phyloP scores from a whole-genome alignment of 2,113 vertebrate species.

The Gallinago undulata region DNA sequence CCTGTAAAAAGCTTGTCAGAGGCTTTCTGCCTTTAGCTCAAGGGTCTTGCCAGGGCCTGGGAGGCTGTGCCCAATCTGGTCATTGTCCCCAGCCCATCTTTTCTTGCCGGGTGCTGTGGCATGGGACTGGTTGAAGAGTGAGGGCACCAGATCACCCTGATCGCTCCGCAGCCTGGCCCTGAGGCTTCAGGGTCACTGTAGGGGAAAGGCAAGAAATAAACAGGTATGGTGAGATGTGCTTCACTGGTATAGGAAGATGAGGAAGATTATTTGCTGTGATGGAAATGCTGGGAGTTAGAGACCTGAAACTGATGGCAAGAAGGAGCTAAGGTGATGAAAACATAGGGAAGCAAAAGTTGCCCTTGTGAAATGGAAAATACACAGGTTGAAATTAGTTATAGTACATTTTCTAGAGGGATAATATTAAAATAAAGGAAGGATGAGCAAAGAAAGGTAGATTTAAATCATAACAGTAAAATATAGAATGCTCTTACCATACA shows the following conservation, averaged over 20 bases:
- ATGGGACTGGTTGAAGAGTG: background rate
- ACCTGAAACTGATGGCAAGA: background rate
- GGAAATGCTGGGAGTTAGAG: background rate
- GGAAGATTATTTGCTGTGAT: background rate
- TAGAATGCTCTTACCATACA: background rate
- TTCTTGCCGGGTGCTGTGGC: background rate
- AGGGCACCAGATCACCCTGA: accelerated
- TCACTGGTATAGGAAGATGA: background rate
- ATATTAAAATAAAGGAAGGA: background rate
- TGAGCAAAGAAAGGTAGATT: background rate
- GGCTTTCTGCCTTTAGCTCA: background rate
- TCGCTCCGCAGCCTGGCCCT: background rate
- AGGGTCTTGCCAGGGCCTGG: background rate
- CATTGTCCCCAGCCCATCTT: accelerated
- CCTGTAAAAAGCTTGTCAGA: background rate
- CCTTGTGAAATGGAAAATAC: background rate
- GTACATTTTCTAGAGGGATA: background rate
- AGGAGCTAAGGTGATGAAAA: background rate
- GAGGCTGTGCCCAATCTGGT: accelerated
- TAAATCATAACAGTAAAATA: background rate
- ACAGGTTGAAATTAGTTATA: background rate
- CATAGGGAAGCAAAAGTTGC: background rate
- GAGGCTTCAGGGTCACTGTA: background rate
- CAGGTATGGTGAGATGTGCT: background rate
- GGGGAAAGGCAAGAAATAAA: background rate